phyloP scores from a whole-genome alignment of 2,113 vertebrate genomes.

The Campylomormyrus tamandua region DNA sequence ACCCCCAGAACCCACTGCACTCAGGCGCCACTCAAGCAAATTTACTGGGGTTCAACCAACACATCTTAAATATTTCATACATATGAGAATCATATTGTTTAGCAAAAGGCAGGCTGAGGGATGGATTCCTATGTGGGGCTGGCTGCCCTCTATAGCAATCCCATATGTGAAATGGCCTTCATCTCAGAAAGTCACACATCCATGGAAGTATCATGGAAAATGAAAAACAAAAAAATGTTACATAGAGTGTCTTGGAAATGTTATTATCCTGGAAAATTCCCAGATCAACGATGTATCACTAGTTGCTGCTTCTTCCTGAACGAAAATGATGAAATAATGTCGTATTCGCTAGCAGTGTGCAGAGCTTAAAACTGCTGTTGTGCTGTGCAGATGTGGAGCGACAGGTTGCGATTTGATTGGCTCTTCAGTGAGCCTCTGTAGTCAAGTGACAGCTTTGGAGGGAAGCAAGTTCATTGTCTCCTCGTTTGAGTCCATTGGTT shows the following conservation, averaged over 20 bases:
- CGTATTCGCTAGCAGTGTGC: neutral
- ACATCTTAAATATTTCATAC: neutral
- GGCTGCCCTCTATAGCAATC: neutral
- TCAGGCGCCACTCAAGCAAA: neutral
- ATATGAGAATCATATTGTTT: neutral
- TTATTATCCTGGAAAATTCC: neutral
- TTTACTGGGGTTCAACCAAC: neutral
- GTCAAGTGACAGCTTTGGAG: neutral
- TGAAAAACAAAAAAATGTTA: neutral
- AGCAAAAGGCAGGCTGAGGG: neutral
- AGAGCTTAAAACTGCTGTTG: neutral
- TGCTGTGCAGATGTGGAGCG: neutral
- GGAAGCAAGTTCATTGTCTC: neutral
- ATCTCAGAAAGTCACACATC: neutral
- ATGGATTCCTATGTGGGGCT: neutral
- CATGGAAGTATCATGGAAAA: neutral
- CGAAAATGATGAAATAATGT: neutral
- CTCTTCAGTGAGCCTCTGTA: neutral
- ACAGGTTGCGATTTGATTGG: neutral
- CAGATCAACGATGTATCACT: neutral
- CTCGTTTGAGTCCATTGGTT: neutral
- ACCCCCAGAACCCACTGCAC: neutral
- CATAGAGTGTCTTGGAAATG: neutral
- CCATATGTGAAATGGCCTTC: neutral
- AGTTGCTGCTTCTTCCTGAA: neutral